Percentiles rank a stretch among this genome's conserved stretches.
phyloP scores from a whole-genome alignment of 2,797 vertebrate species.

The Uromys caudimaculatus region DNA sequence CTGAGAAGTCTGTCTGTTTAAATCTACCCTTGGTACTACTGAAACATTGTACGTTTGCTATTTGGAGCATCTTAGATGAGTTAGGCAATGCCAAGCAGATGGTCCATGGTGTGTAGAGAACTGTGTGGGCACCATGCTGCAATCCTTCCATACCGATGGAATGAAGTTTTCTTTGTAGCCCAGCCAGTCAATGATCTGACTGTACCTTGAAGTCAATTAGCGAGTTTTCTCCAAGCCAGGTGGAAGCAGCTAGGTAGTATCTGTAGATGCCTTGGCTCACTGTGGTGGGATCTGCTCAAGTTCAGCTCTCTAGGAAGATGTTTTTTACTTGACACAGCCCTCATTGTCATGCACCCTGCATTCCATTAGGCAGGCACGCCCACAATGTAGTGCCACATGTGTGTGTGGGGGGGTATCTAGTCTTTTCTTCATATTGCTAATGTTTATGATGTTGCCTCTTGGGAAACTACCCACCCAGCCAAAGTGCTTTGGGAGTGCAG shows the following conservation, averaged over 20 bases:
- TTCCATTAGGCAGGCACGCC: slow-evolving; percentile 35
- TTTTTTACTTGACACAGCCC: slow-evolving; percentile 44
- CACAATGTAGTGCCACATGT: not conserved
- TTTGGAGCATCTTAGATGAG: not conserved
- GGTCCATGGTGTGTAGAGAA: too few species aligned
- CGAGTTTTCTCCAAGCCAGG: slow-evolving; percentile 50
- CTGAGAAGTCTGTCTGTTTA: slow-evolving; percentile 1
- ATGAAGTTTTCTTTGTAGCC: not conserved
- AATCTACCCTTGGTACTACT: not conserved
- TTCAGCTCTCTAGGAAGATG: slow-evolving; percentile 58
- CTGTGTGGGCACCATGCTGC: not conserved
- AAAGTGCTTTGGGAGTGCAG: not conserved
- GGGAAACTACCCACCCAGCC: slow-evolving; percentile 6
- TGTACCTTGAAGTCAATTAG: slow-evolving; percentile 50
- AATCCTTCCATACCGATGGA: not conserved
- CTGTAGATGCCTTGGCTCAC: slow-evolving; percentile 59
- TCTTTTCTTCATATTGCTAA: not conserved
- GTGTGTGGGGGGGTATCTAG: not conserved
- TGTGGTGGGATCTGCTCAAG: slow-evolving; percentile 29
- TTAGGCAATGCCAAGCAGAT: not conserved
- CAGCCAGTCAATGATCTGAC: not conserved
- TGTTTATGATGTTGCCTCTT: not conserved
- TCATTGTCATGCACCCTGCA: not conserved
- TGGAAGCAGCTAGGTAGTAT: slow-evolving; percentile 54
- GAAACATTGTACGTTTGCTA: not conserved